Conservation (phyloP, 1,140 invertebrate species). For the Halictus rubicundus region DNA sequence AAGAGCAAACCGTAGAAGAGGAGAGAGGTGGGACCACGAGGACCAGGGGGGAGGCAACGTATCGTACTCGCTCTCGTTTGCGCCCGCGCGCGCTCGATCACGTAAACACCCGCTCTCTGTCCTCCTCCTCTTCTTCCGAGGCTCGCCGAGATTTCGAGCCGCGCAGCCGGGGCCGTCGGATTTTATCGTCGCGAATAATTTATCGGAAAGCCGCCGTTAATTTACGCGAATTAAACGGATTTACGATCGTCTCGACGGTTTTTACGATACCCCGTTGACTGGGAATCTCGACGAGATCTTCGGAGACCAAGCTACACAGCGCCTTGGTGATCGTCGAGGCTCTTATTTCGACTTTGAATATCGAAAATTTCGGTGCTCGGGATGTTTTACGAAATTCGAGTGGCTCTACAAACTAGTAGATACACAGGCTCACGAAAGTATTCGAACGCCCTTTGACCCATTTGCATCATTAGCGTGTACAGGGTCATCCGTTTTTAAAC, state of each 20-base stretch:
- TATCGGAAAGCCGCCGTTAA: not conserved
- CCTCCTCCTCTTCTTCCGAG: too few relatives aligned
- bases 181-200: slow-evolving; percentile 7
- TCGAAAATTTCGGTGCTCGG: too few relatives aligned
- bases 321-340: too few relatives aligned
- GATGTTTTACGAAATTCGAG: too few relatives aligned
- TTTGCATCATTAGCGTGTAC: too few relatives aligned
- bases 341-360: too few relatives aligned
- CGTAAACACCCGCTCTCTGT: slow-evolving; percentile 6
- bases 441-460: too few relatives aligned
- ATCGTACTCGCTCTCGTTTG: slow-evolving; percentile 53
- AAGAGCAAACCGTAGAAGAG: slow-evolving; percentile 51
- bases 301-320: too few relatives aligned
- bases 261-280: not conserved
- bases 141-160: slow-evolving; percentile 24
- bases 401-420: too few relatives aligned
- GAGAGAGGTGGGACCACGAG: not conserved
- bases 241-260: not conserved
- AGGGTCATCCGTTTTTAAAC: too few relatives aligned
- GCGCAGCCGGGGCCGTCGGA: not conserved
- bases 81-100: not conserved
- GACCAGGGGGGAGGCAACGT: slow-evolving; percentile 21
- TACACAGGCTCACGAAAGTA: too few relatives aligned
- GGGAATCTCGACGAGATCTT: too few relatives aligned
- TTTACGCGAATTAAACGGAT: not conserved